Conservation (phyloP, 1,140 invertebrate genomes). For the Aphis gossypii region DNA sequence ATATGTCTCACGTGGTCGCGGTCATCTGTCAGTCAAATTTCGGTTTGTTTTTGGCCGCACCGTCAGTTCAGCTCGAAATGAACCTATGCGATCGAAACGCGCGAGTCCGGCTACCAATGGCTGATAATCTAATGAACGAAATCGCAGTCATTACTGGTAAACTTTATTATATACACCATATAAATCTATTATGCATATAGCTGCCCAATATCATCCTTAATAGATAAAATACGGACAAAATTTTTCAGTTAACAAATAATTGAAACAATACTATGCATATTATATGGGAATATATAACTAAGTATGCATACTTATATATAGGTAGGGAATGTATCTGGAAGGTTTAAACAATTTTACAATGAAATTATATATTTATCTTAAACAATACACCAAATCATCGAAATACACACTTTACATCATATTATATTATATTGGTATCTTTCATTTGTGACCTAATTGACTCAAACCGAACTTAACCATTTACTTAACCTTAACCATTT, state of each 20-base stretch:
- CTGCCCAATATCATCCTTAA: neutral
- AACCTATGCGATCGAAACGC: conserved; percentile 8
- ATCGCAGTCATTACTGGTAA: neutral
- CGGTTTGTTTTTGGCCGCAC: conserved; percentile 29
- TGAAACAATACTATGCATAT: neutral
- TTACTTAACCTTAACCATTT: too few relatives aligned
- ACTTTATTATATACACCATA: neutral
- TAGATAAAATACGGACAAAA: neutral
- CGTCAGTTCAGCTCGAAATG: neutral
- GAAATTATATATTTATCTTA: neutral
- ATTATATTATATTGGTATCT: neutral
- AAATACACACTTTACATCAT: neutral
- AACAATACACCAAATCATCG: neutral
- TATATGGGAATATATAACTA: neutral
- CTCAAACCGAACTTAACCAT: neutral
- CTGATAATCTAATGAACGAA: neutral
- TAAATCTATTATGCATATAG: neutral
- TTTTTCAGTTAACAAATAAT: neutral
- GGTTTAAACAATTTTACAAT: neutral
- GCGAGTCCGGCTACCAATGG: neutral
- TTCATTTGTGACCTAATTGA: neutral
- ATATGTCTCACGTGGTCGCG: neutral
- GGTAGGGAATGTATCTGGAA: neutral
- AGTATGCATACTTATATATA: neutral
- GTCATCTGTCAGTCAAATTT: conserved; percentile 21